Evolutionary conservation across 2,888 invertebrate species (phyloP).

Genomic region (Aricia artaxerxes): DNA sequence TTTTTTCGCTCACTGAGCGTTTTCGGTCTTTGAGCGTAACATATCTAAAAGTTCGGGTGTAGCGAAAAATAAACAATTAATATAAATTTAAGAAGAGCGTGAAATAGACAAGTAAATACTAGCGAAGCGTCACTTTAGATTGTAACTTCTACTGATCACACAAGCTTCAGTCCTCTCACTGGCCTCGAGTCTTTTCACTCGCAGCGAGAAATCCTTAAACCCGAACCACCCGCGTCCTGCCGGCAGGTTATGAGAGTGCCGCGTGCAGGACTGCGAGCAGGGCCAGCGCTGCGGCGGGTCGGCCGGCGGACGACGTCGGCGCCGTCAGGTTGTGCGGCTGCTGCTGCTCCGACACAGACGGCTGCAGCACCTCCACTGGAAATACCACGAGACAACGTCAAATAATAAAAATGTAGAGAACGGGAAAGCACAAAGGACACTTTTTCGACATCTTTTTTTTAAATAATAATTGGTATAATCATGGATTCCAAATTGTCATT

Average conservation of each 20-base stretch:
- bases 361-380: constrained; percentile 70
- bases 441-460: background rate
- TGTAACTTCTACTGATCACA: constrained; percentile 3
- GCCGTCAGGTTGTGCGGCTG: constrained; percentile 37
- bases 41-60: background rate
- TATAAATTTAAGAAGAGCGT: background rate
- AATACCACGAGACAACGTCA: constrained; percentile 36
- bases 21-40: no score
- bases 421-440: background rate
- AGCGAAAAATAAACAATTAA: background rate
- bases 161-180: background rate
- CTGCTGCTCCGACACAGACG: constrained; percentile 53
- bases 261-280: constrained; percentile 1
- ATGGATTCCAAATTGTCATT: no score
- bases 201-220: background rate
- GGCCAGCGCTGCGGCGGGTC: background rate
- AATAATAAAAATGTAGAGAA: background rate
- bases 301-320: background rate
- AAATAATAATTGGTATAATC: no score
- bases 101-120: background rate
- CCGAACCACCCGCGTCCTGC: background rate
- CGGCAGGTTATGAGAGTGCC: background rate
- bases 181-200: background rate
- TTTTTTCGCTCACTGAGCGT: no score
- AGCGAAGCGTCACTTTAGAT: background rate